A percentile compares a stretch with the other conserved stretches of the same genome.
Evolutionary conservation across 2,113 vertebrate genomes (phyloP).

Genomic region (Tragelaphus buxtoni): DNA sequence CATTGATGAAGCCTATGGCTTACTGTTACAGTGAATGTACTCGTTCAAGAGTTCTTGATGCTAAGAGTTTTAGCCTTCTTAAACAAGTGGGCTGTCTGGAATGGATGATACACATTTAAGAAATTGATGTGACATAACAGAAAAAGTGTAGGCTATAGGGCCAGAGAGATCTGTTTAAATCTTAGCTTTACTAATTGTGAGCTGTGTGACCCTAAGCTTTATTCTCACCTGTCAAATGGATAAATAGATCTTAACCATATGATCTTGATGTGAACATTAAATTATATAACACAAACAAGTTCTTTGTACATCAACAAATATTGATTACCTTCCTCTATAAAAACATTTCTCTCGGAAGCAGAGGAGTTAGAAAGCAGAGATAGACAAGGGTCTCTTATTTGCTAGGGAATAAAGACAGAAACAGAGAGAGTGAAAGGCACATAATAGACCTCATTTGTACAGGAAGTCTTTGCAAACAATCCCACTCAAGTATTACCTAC

Average conservation of each 20-base stretch:
- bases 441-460: background rate
- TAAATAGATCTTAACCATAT: constrained; percentile 21
- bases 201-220: background rate
- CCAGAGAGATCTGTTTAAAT: constrained; percentile 19
- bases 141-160: background rate
- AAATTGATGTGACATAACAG: background rate
- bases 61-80: constrained; percentile 4
- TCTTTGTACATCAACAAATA: background rate
- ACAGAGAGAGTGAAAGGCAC: background rate
- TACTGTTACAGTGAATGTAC: background rate
- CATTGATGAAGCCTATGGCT: background rate
- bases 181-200: background rate
- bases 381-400: background rate
- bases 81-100: background rate
- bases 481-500: background rate
- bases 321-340: constrained; percentile 7
- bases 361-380: background rate
- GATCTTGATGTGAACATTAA: background rate
- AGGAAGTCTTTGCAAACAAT: background rate
- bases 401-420: background rate
- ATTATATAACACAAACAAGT: background rate
- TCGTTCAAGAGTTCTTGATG: background rate
- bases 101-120: background rate
- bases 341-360: constrained; percentile 10
- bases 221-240: constrained; percentile 7